Evolutionary conservation across 2,113 vertebrate genomes (phyloP), one percentile per base, ranked within the genome.

Genomic region (Sorex araneus): DNA sequence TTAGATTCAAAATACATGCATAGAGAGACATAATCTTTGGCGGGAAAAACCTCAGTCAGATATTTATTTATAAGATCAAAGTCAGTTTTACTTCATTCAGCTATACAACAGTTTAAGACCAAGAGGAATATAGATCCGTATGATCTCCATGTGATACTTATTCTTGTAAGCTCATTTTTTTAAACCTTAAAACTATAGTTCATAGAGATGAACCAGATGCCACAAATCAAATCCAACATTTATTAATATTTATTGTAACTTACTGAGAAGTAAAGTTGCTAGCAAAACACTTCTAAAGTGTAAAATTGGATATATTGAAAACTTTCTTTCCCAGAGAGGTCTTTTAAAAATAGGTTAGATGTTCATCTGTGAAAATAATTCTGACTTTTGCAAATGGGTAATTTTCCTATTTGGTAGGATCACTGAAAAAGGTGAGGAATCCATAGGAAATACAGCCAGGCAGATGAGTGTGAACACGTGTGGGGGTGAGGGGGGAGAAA

Each of bases 171-270:
- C 43, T 45, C 75, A 60, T 90, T 94, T 87, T 66, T 66, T 1
- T 11, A 74, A 93, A 94, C 30, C 75, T 76, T 76, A 30, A 76
- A 91, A 80, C 92, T 28, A 91, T 10, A 66, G 10, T 93, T 90
- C 79, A 73, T 92, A 93, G 71, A 86, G 28, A 88, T 85, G 81
- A 92, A 89, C 80, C 71, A 79, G 92, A 84, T 95, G 84, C 92
- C 80, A 91, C 23, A 76, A 95, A 85, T 15, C 47, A 76, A 67
- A 84, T 82, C 63, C 34, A 94, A 78, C 74, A 83, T 85, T 90
- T 92, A 95, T 71, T 82, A 15, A 50, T 50, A 50, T 50, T 50
- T 50, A 50, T 50, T 50, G 47, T 75, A 83, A 74, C 70, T 89
- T 91, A 74, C 85, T 92, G 92, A 70, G 40, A 66, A 84, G 80